Evolutionary conservation across 2,113 vertebrate genomes (phyloP).

Genomic region (Burhinus oedicnemus): DNA sequence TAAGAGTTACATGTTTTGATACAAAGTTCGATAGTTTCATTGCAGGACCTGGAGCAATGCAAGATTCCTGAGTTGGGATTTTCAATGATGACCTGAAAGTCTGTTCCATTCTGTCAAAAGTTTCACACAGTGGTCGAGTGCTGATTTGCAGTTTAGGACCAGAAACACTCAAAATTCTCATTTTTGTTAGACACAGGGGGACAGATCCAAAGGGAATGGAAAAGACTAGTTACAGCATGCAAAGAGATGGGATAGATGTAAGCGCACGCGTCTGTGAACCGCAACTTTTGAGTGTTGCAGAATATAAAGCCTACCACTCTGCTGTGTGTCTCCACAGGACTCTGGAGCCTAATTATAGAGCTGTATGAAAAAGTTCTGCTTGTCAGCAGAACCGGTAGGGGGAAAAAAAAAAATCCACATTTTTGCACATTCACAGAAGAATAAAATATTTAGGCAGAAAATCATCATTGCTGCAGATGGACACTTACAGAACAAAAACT

Average conservation of each 20-base stretch:
- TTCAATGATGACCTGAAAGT: background rate
- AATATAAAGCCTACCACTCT: conserved; percentile 26
- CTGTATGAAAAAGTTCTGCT: conserved; percentile 50
- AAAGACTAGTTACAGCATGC: background rate
- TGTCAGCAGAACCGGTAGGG: conserved; percentile 54
- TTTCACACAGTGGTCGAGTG: background rate
- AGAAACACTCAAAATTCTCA: conserved; percentile 5
- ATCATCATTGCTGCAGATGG: conserved; percentile 62
- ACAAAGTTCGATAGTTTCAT: background rate
- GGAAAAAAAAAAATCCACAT: background rate
- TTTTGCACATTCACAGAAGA: conserved; percentile 62
- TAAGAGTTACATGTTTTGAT: background rate
- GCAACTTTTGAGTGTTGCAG: background rate
- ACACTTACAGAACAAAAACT: conserved; percentile 60
- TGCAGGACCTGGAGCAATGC: background rate
- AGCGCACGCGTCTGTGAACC: background rate
- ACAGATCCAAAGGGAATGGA: background rate
- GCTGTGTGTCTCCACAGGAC: conserved; percentile 46
- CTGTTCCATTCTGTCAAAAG: background rate
- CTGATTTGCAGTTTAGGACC: background rate
- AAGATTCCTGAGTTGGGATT: background rate
- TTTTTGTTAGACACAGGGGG: background rate
- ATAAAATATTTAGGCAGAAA: conserved; percentile 65
- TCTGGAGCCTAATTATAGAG: conserved; percentile 67
- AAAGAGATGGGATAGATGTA: background rate